A percentile compares a stretch with the other conserved stretches of the same genome.
Evolutionary conservation across 2,797 vertebrate genomes (phyloP).

Genomic region (Coracias cyanogaster): DNA sequence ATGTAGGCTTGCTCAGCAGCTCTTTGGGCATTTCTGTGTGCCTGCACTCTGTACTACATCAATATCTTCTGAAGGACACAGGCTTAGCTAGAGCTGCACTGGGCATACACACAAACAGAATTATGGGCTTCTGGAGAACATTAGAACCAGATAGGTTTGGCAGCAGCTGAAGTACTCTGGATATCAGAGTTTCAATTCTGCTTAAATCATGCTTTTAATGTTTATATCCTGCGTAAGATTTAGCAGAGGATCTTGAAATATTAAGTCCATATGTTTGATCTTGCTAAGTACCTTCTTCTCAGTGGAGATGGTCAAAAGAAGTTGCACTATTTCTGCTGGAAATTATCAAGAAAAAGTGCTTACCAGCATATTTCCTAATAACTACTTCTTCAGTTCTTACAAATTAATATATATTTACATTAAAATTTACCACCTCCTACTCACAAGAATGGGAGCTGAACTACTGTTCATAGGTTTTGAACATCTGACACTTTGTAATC

Average conservation of each 20-base stretch:
- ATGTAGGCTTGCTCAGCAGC: neutral
- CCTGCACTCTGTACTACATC: accelerated
- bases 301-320: neutral
- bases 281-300: neutral
- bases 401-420: neutral
- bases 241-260: neutral
- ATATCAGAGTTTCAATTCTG: neutral
- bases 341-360: neutral
- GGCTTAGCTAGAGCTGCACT: neutral
- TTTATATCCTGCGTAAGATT: neutral
- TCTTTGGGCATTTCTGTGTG: neutral
- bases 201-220: neutral
- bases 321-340: neutral
- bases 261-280: neutral
- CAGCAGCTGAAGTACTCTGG: neutral
- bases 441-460: neutral
- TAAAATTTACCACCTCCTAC: neutral
- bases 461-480: neutral
- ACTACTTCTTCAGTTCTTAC: neutral
- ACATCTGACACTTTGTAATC: neutral
- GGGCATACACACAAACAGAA: neutral
- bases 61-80: neutral
- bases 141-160: neutral
- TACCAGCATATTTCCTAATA: neutral
- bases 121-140: neutral